Percentiles rank a stretch among this genome's conserved stretches.
Evolutionary conservation across 92 coral and sea anemone genomes (phyloP).

Genomic region (Pocillopora grandis): DNA sequence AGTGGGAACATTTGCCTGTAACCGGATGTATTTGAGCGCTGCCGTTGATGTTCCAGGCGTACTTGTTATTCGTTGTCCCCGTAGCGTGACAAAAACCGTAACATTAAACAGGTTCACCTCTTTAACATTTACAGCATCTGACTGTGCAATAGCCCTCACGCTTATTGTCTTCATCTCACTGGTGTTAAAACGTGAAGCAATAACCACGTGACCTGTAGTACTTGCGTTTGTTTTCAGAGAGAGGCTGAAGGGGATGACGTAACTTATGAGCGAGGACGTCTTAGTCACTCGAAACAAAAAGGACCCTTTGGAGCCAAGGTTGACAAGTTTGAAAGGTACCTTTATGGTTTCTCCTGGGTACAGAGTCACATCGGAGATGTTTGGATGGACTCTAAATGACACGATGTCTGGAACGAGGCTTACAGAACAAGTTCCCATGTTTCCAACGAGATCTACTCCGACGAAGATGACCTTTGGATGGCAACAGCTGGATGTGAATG

Average conservation of each 20-base stretch:
- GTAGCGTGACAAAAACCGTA: not conserved
- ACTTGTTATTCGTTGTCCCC: not conserved
- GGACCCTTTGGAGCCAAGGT: constrained; percentile 41
- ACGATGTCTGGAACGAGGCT: constrained; percentile 41
- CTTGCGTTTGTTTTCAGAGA: constrained; percentile 14
- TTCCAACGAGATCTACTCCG: constrained; percentile 49
- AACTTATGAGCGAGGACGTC: constrained; percentile 10
- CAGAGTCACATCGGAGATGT: constrained; percentile 18
- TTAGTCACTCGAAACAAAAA: constrained; percentile 42
- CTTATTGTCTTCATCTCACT: not conserved
- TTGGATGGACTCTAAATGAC: constrained; percentile 20
- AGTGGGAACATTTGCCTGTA: not conserved
- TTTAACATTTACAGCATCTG: constrained; percentile 4
- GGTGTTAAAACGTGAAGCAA: constrained; percentile 13
- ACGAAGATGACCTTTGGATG: constrained; percentile 33
- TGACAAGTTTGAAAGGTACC: constrained; percentile 43
- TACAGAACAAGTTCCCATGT: constrained; percentile 43
- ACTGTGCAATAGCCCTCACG: constrained; percentile 30
- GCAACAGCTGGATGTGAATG: constrained; percentile 48
- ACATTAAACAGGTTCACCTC: constrained; percentile 4
- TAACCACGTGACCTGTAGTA: constrained; percentile 25
- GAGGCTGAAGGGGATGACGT: constrained; percentile 46
- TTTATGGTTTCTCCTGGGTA: constrained; percentile 28
- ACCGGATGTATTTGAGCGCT: not conserved
- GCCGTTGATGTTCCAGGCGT: not conserved